phyloP scores from a whole-genome alignment of 2,797 vertebrate genomes.

The Crax fasciolata region DNA sequence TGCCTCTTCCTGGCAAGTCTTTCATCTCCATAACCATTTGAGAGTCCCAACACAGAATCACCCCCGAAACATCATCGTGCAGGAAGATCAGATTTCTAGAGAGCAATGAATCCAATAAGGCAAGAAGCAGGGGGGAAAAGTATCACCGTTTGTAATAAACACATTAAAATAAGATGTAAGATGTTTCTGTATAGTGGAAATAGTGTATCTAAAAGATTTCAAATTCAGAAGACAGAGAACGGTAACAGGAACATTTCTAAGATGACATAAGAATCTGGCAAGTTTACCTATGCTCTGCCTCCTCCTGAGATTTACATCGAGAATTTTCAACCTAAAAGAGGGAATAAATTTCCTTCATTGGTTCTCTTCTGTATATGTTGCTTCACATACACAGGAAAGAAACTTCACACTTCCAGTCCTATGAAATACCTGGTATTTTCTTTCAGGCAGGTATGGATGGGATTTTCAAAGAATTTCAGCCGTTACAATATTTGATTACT shows the following conservation, averaged over 20 bases:
- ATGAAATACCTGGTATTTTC: background rate
- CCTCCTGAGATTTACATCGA: background rate
- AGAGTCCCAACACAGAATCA: background rate
- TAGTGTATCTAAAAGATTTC: background rate
- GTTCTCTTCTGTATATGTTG: background rate
- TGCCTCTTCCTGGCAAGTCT: background rate
- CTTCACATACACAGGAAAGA: background rate
- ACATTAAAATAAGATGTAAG: background rate
- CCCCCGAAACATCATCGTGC: background rate
- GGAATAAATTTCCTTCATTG: background rate
- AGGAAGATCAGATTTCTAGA: background rate
- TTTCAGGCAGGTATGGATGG: background rate
- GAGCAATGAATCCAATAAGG: background rate
- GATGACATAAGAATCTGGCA: constrained; percentile 11
- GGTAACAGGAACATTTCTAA: constrained; percentile 1
- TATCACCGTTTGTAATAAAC: background rate
- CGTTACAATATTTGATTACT: background rate
- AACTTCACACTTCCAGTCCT: background rate
- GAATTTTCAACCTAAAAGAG: background rate
- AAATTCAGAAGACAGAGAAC: background rate
- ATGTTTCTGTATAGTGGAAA: background rate
- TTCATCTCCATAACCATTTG: background rate
- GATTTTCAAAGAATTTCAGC: background rate
- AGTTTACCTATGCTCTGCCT: background rate
- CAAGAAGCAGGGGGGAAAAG: background rate